Evolutionary conservation across 1,140 invertebrate genomes (phyloP).

Genomic region (Drosophila bocki): DNA sequence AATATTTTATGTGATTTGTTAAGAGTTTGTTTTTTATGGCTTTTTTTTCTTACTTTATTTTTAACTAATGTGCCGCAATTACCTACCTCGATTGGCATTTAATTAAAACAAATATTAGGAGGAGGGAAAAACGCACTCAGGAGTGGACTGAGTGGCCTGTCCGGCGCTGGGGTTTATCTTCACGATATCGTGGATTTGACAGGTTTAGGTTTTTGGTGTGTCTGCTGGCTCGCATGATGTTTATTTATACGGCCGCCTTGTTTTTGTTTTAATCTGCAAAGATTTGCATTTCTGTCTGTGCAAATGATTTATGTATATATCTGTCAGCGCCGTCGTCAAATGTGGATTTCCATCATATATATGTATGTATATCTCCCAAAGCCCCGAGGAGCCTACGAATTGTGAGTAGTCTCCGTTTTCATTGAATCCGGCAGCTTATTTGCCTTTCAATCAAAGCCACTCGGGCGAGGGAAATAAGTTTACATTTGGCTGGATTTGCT

Average conservation of each 20-base stretch:
- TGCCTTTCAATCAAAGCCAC: constrained; percentile 68
- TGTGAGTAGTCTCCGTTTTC: constrained; percentile 41
- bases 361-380: neutral
- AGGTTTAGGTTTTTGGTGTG: constrained; percentile 73
- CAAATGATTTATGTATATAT: constrained; percentile 66
- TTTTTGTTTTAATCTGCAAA: constrained; percentile 75
- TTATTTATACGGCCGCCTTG: constrained; percentile 52
- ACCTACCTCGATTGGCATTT: constrained; percentile 72
- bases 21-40: constrained; percentile 6
- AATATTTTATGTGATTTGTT: constrained; percentile 52
- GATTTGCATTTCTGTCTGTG: constrained; percentile 76
- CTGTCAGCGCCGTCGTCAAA: constrained; percentile 61
- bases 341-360: constrained; percentile 52
- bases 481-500: constrained; percentile 44
- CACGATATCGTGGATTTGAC: constrained; percentile 70
- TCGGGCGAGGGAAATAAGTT: constrained; percentile 50
- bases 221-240: constrained; percentile 48
- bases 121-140: constrained; percentile 41
- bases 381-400: constrained; percentile 2
- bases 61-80: constrained; percentile 71
- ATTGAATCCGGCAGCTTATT: constrained; percentile 73
- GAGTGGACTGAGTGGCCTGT: constrained; percentile 17
- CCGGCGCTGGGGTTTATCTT: constrained; percentile 54
- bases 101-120: constrained; percentile 72
- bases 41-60: constrained; percentile 20